A percentile compares a stretch with the other conserved stretches of the same genome.
Evolutionary conservation across 2,797 vertebrate genomes (phyloP).

Genomic region (Arrhamphus sclerolepis): DNA sequence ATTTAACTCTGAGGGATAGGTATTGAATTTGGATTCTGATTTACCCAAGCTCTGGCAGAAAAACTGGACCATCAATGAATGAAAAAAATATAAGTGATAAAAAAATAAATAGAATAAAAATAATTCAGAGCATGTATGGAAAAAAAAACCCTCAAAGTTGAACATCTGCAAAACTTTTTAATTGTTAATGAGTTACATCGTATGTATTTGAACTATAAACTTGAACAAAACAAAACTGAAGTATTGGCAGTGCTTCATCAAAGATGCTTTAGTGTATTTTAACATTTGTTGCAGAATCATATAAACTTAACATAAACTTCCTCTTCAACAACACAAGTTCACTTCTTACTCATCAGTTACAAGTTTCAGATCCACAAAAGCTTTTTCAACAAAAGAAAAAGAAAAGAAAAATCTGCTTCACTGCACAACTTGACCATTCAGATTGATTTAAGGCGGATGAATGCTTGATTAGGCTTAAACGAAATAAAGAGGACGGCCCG

Average conservation of each 20-base stretch:
- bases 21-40: too few relatives aligned
- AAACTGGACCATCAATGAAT: too few relatives aligned
- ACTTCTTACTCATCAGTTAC: conserved; percentile 9
- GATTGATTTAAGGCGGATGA: conserved; percentile 65
- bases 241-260: conserved; percentile 47
- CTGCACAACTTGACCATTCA: conserved; percentile 30
- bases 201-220: conserved; percentile 10
- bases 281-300: conserved; percentile 31
- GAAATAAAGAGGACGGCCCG: conserved; percentile 18
- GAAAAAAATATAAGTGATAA: too few relatives aligned
- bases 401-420: conserved; percentile 1
- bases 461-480: conserved; percentile 40
- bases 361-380: conserved; percentile 17
- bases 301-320: conserved; percentile 24
- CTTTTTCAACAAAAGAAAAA: conserved; percentile 35
- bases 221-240: conserved; percentile 30
- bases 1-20: too few relatives aligned
- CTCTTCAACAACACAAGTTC: conserved; percentile 29
- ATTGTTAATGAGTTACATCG: conserved; percentile 29
- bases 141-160: too few relatives aligned
- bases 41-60: too few relatives aligned
- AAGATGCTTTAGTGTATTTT: conserved; percentile 31
- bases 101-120: too few relatives aligned
- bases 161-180: conserved; percentile 35
- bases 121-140: too few relatives aligned